Evolutionary conservation across 2,888 invertebrate species (phyloP).

Genomic region (Alitta virens): DNA sequence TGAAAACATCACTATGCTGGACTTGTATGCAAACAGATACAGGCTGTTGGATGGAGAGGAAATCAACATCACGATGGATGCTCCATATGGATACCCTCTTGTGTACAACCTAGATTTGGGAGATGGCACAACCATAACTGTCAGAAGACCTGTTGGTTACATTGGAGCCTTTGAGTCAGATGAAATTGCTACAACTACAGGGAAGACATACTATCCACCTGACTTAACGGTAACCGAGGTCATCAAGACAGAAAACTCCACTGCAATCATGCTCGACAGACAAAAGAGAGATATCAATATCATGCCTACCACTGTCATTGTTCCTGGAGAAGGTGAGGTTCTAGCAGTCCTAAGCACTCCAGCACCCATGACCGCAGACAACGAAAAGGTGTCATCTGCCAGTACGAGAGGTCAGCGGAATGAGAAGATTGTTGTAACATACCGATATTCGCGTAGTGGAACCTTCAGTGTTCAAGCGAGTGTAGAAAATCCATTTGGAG

Average conservation of each 20-base stretch:
- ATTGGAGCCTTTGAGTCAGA: not conserved
- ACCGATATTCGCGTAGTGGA: conserved; percentile 30
- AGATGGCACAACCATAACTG: conserved; percentile 22
- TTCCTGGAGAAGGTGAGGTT: not conserved
- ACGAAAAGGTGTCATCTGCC: not conserved
- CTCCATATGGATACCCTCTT: conserved; percentile 38
- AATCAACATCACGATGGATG: conserved; percentile 34
- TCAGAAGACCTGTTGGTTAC: conserved; percentile 2
- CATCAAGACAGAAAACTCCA: not conserved
- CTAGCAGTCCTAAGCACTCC: not conserved
- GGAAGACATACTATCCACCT: not conserved
- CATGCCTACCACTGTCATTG: not conserved
- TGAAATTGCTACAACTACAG: not conserved
- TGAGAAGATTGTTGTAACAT: conserved; percentile 8
- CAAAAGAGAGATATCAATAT: not conserved
- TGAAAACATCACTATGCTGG: conserved; percentile 41
- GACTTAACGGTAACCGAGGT: not conserved
- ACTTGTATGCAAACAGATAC: conserved; percentile 34
- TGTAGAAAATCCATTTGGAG: conserved; percentile 40
- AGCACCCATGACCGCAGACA: not conserved
- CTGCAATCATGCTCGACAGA: not conserved
- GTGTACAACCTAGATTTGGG: conserved; percentile 24
- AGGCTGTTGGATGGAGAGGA: conserved; percentile 33
- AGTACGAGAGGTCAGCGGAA: not conserved
- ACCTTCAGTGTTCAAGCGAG: conserved; percentile 35